These are phyloP conservation scores for Capricornis sumatraensis DNA, from an alignment of 2,113 vertebrate species.

Conservation along the genomic window DNA sequence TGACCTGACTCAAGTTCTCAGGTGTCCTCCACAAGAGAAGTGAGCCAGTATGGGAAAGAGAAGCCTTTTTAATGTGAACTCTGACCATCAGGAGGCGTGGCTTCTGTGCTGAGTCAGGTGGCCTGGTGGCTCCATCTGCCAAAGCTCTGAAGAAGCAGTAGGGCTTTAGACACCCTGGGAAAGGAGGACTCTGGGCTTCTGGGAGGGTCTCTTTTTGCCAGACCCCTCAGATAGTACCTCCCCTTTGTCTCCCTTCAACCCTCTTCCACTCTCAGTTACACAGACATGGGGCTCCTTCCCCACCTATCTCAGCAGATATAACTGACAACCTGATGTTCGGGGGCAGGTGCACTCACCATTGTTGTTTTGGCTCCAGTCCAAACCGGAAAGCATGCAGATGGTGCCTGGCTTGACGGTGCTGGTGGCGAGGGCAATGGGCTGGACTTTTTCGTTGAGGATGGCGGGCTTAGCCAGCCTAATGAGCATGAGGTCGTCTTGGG, in stretches of 20 bases:
- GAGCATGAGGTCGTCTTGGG: constrained; percentile 89
- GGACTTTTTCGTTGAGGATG: constrained; percentile 79
- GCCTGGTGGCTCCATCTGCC: background rate
- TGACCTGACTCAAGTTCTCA: background rate
- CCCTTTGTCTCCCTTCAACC: background rate
- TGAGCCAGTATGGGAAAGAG: background rate
- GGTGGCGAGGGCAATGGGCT: constrained; percentile 80
- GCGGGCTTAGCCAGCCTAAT: constrained; percentile 82
- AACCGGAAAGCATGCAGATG: constrained; percentile 84
- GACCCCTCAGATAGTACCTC: background rate
- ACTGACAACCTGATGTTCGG: background rate
- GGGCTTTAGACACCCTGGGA: background rate
- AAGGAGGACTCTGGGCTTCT: background rate
- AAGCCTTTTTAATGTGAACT: background rate
- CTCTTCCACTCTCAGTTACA: background rate
- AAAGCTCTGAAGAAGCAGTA: background rate
- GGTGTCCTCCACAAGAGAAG: background rate
- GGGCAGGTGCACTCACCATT: constrained; percentile 64
- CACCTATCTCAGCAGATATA: background rate
- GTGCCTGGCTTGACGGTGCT: constrained; percentile 79
- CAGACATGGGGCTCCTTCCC: background rate
- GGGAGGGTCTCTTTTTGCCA: background rate
- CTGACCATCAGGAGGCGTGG: background rate
- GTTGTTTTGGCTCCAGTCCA: constrained; percentile 86
- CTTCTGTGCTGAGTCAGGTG: background rate